phyloP scores from a whole-genome alignment of 2,888 invertebrate genomes.

The Dasysyrphus tricinctus region DNA sequence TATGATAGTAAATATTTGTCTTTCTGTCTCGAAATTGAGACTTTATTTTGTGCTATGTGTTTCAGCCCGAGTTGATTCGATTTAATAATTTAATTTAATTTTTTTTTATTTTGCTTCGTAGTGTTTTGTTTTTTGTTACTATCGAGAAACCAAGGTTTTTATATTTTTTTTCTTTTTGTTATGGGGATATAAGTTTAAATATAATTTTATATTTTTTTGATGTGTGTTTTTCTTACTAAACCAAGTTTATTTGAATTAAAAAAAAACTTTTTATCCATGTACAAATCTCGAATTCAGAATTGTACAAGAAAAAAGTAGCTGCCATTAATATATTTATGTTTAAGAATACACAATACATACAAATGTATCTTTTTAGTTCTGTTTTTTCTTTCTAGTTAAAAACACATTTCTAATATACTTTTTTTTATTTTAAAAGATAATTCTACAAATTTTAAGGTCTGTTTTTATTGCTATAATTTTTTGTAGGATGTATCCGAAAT shows the following conservation, averaged over 20 bases:
- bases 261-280: constrained; percentile 29
- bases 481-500: too few relatives aligned
- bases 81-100: constrained; percentile 14
- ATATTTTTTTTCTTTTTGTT: constrained; percentile 4
- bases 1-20: constrained; percentile 58
- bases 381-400: too few relatives aligned
- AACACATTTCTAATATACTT: too few relatives aligned
- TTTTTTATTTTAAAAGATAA: too few relatives aligned
- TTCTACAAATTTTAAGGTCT: too few relatives aligned
- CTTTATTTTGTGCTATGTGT: constrained; percentile 67
- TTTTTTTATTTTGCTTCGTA: constrained; percentile 36
- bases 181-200: constrained; percentile 30
- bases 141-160: constrained; percentile 66
- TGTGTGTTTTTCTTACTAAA: background rate
- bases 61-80: constrained; percentile 72
- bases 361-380: background rate
- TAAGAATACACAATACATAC: background rate
- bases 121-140: constrained; percentile 33
- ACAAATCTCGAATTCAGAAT: constrained; percentile 29
- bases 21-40: constrained; percentile 43
- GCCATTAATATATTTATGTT: constrained; percentile 39
- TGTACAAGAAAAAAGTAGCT: constrained; percentile 58
- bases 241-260: constrained; percentile 18
- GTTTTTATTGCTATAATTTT: too few relatives aligned
- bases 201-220: constrained; percentile 13